Percentiles rank a stretch among this genome's conserved stretches.
phyloP scores from a whole-genome alignment of 2,797 vertebrate species.

The Florisuga fusca region DNA sequence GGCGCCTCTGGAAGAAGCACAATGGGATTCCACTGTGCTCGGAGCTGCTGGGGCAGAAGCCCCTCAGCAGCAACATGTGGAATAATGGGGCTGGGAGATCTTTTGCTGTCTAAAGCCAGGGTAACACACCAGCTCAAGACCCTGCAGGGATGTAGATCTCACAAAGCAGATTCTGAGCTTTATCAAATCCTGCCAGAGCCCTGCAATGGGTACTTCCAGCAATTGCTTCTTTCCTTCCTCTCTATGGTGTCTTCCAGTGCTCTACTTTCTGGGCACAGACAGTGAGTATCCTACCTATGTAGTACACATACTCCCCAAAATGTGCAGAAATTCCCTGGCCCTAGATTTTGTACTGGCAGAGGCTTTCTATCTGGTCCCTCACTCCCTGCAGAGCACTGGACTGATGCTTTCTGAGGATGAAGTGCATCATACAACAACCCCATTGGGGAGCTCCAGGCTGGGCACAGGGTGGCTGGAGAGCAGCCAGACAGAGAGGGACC shows the following conservation, averaged over 20 bases:
- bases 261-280: not conserved
- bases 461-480: no score
- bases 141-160: not conserved
- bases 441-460: no score
- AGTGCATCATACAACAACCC: no score
- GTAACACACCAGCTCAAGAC: fast-evolving
- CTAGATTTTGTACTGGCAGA: not conserved
- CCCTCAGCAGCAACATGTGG: fast-evolving
- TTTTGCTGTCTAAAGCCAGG: not conserved
- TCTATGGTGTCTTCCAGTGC: not conserved
- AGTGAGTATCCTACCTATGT: not conserved
- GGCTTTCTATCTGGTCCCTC: not conserved
- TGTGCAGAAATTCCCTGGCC: not conserved
- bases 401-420: no score
- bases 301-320: not conserved
- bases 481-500: no score
- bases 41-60: not conserved
- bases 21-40: fast-evolving
- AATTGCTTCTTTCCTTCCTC: not conserved
- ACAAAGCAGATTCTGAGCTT: not conserved
- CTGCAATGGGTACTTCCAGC: not conserved
- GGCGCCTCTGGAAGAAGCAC: not conserved
- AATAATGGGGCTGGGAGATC: not conserved
- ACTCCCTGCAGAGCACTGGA: not conserved
- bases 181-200: not conserved